Evolutionary conservation across 2,113 vertebrate genomes (phyloP).

Genomic region (Pardalotus punctatus): DNA sequence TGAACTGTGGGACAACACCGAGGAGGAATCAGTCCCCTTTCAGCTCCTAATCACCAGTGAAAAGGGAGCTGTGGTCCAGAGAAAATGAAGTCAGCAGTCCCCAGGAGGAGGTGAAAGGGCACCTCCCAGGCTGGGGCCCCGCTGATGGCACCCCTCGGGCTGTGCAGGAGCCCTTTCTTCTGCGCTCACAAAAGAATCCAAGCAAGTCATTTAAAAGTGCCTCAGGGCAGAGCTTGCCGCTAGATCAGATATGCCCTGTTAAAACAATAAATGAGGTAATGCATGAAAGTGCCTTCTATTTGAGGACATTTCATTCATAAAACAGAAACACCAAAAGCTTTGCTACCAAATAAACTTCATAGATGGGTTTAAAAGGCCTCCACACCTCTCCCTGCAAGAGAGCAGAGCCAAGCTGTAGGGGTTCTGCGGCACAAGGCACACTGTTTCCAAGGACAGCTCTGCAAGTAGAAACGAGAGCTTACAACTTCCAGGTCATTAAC

Average conservation of each 20-base stretch:
- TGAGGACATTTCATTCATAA: neutral
- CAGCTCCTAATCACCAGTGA: neutral
- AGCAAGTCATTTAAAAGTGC: neutral
- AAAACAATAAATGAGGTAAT: constrained; percentile 25
- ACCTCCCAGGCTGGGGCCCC: neutral
- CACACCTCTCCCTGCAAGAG: neutral
- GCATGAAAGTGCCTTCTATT: neutral
- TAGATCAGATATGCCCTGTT: neutral
- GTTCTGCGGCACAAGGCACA: neutral
- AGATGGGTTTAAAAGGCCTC: neutral
- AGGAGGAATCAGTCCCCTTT: neutral
- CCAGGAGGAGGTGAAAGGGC: neutral
- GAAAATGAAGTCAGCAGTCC: neutral
- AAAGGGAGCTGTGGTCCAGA: neutral
- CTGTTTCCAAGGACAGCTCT: neutral
- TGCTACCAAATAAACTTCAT: neutral
- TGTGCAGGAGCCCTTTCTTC: neutral
- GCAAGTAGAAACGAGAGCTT: neutral
- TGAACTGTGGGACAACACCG: neutral
- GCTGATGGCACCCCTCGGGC: neutral
- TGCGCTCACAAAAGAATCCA: constrained; percentile 4
- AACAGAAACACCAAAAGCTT: neutral
- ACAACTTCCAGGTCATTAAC: neutral
- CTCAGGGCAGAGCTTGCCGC: neutral
- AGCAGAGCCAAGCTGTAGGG: neutral